Evolutionary conservation across 2,113 vertebrate species (phyloP).

Genomic region (Climacteris rufus): DNA sequence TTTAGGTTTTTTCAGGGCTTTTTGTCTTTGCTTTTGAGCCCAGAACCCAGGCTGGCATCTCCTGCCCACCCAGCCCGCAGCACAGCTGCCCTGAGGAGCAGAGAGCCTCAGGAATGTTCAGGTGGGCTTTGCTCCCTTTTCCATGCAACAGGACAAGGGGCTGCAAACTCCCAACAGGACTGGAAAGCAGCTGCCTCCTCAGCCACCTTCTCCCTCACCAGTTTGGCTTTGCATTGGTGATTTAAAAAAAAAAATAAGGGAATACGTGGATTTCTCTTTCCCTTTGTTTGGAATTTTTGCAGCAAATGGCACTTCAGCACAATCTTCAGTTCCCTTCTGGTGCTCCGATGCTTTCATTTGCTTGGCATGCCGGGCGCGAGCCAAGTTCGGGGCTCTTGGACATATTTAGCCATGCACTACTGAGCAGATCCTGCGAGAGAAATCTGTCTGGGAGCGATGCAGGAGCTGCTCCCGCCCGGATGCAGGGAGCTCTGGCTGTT

Average conservation of each 20-base stretch:
- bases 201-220: background rate
- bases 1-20: background rate
- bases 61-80: fast-evolving
- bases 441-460: background rate
- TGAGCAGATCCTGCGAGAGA: constrained; percentile 15
- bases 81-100: background rate
- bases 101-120: background rate
- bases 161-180: background rate
- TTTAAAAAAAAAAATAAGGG: background rate
- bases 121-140: background rate
- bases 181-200: background rate
- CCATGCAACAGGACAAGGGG: background rate
- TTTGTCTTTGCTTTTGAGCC: background rate
- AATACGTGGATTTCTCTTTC: background rate
- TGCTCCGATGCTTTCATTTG: constrained; percentile 32
- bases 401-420: constrained; percentile 53
- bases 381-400: constrained; percentile 49
- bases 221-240: background rate
- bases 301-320: constrained; percentile 2
- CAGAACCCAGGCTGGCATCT: background rate
- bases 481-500: background rate
- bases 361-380: constrained; percentile 15
- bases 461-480: background rate
- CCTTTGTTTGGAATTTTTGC: background rate
- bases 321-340: constrained; percentile 5